A percentile compares a stretch with the other conserved stretches of the same genome.
Evolutionary conservation across 2,888 invertebrate species (phyloP).

Genomic region (Acronicta psi): DNA sequence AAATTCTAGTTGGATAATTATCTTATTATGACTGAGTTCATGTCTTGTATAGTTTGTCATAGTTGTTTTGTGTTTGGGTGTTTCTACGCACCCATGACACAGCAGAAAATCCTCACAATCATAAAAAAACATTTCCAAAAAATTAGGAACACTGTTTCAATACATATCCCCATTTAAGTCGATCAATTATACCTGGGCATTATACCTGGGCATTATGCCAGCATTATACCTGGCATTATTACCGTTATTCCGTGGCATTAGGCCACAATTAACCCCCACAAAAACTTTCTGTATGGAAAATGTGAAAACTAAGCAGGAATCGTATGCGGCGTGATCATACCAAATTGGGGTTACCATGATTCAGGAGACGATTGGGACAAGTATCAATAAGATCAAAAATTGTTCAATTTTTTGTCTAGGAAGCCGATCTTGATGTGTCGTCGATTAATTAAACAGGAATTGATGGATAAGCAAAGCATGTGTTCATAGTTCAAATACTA

Average conservation of each 20-base stretch:
- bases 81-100: no score
- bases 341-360: conserved; percentile 11
- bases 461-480: no score
- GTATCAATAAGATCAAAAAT: background rate
- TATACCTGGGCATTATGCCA: no score
- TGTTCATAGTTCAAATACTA: no score
- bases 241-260: conserved; percentile 31
- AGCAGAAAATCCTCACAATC: no score
- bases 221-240: conserved; percentile 34
- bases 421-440: background rate
- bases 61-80: no score
- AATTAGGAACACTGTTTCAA: no score
- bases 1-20: no score
- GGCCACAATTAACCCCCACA: conserved; percentile 41
- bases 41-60: no score
- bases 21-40: no score
- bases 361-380: background rate
- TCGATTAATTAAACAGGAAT: no score
- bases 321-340: conserved; percentile 49
- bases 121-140: background rate
- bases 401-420: background rate
- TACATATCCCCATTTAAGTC: conserved; percentile 19
- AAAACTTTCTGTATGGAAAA: conserved; percentile 47
- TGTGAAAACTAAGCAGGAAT: conserved; percentile 51
- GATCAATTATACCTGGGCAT: conserved; percentile 43